phyloP scores from a whole-genome alignment of 2,888 invertebrate species.

The Allygus modestus region DNA sequence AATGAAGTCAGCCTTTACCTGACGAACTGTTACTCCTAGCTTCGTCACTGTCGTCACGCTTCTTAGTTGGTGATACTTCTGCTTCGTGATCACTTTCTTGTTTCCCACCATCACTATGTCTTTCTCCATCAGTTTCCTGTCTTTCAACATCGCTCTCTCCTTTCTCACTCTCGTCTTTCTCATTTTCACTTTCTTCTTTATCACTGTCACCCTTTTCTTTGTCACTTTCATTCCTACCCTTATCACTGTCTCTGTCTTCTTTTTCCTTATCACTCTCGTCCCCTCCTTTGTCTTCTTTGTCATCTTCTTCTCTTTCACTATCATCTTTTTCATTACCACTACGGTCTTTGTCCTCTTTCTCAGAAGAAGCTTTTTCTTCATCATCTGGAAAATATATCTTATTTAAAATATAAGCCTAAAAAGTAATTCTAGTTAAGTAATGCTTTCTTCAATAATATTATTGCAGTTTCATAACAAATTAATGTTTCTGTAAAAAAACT shows the following conservation, averaged over 20 bases:
- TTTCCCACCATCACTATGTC: conserved; percentile 66
- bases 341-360: conserved; percentile 66
- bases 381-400: conserved; percentile 45
- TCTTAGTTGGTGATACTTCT: not conserved
- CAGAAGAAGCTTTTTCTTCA: conserved; percentile 65
- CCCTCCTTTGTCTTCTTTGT: conserved; percentile 62
- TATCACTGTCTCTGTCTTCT: conserved; percentile 52
- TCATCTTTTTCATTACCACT: conserved; percentile 66
- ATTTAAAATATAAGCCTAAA: not conserved
- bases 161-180: conserved; percentile 78
- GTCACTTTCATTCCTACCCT: conserved; percentile 22
- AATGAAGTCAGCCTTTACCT: conserved; percentile 7
- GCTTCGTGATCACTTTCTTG: conserved; percentile 63
- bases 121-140: conserved; percentile 69
- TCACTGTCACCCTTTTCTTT: conserved; percentile 55
- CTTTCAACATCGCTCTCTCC: conserved; percentile 74
- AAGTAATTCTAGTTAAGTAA: too few relatives aligned
- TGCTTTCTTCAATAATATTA: too few relatives aligned
- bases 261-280: conserved; percentile 54
- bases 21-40: conserved; percentile 42
- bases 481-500: too few relatives aligned
- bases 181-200: conserved; percentile 77
- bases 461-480: too few relatives aligned
- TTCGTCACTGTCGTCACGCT: conserved; percentile 24
- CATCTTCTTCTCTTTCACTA: conserved; percentile 64